Conservation (phyloP, 2,797 vertebrate species). For the Pangasius krempfi region DNA sequence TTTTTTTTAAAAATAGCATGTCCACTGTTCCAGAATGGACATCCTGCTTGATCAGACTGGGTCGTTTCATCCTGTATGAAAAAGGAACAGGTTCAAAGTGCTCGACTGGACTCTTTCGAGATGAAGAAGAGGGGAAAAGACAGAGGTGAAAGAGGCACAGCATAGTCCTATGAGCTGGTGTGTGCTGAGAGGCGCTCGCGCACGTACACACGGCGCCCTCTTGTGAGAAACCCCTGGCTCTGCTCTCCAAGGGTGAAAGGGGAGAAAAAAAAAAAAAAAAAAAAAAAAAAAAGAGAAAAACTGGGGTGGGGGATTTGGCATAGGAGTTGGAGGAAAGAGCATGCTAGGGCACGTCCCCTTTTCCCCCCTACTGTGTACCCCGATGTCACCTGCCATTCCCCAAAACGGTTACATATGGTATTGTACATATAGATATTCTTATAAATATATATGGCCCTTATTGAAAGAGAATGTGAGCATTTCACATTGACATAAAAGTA, state of each 20-base stretch:
- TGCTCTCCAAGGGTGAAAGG: background rate
- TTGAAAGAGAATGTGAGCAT: slow-evolving; percentile 74
- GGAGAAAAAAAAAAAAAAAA: background rate
- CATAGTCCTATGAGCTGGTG: slow-evolving; percentile 37
- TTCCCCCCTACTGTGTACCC: slow-evolving; percentile 51
- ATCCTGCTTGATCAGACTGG: slow-evolving; percentile 61
- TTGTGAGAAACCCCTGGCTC: slow-evolving; percentile 62
- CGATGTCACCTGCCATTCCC: slow-evolving; percentile 60
- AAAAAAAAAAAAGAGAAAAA: slow-evolving; percentile 51
- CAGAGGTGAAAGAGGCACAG: slow-evolving; percentile 53
- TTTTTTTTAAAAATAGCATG: slow-evolving; percentile 53
- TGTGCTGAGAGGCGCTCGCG: slow-evolving; percentile 30
- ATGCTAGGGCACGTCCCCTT: slow-evolving; percentile 26
- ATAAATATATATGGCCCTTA: slow-evolving; percentile 77
- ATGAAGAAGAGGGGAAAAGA: slow-evolving; percentile 40
- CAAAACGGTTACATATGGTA: slow-evolving; percentile 66
- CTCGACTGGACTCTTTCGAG: slow-evolving; percentile 46
- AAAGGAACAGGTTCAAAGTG: slow-evolving; percentile 56
- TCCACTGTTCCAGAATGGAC: slow-evolving; percentile 56
- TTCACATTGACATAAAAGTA: slow-evolving; percentile 83
- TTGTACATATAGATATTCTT: slow-evolving; percentile 71
- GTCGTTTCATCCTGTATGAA: slow-evolving; percentile 65
- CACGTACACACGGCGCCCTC: slow-evolving; percentile 70
- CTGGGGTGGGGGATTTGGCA: background rate
- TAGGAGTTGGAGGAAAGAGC: background rate